A percentile compares a stretch with the other conserved stretches of the same genome.
Evolutionary conservation across 2,113 vertebrate genomes (phyloP).

Genomic region (Cariama cristata): DNA sequence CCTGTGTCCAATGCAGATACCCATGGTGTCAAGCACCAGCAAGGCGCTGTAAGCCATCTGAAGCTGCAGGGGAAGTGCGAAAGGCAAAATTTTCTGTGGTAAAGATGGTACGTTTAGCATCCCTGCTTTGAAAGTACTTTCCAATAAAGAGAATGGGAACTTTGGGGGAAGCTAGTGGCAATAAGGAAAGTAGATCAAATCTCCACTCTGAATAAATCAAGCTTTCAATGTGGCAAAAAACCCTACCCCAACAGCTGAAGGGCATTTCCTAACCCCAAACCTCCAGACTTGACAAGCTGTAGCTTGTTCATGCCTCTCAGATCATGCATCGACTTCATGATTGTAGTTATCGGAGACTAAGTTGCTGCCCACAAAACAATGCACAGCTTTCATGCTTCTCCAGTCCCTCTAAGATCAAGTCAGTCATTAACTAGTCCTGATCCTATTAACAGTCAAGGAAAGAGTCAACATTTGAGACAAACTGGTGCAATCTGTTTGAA

Average conservation of each 20-base stretch:
- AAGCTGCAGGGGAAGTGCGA: not conserved
- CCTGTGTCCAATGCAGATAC: too few relatives aligned
- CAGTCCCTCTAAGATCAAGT: not conserved
- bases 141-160: not conserved
- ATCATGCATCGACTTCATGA: not conserved
- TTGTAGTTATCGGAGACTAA: accelerated
- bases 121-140: not conserved
- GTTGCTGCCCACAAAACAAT: accelerated
- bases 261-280: accelerated
- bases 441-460: not conserved
- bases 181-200: not conserved
- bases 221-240: not conserved
- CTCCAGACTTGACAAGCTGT: accelerated
- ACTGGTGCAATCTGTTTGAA: accelerated
- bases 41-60: accelerated
- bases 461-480: not conserved
- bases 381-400: not conserved
- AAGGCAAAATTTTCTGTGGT: not conserved
- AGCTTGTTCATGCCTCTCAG: accelerated
- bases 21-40: too few relatives aligned
- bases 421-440: not conserved
- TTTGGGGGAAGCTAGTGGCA: too few relatives aligned
- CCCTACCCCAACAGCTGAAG: not conserved
- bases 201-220: not conserved
- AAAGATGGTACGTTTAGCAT: not conserved